Base-by-base conservation (phyloP, 2,888 invertebrate genomes). In the Apamea crenata region DNA sequence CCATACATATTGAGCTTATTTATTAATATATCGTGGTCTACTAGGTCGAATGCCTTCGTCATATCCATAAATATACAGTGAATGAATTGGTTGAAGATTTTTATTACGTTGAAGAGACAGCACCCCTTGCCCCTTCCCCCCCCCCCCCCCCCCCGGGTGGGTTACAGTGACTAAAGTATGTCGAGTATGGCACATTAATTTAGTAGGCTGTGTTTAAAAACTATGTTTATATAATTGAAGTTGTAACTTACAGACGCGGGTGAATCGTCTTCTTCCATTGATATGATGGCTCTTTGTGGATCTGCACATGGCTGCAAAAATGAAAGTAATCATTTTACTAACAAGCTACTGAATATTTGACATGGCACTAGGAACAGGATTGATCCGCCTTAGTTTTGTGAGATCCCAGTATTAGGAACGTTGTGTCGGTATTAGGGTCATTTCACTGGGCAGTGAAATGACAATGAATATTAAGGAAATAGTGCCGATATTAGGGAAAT, bases 191-290 rank as follows among this genome's bases (percentile, higher is more conserved):
- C 25, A 66, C 12, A 44, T 6, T 29, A 10, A 29, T 12, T 12
- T 10, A 12, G 18, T 29, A 16, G 0, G 18, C 2, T n/a, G 12
- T 6, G 14, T 32, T 14, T 25, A 8, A 21, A 12, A 53, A 25
- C 5, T 8, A 6, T n/a, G 1, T 36, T 12, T 10, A 10, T 18
- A 72, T 25, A 40, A 25, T 32, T 40, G 5, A 36, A 16, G 12
- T 36, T 68, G 21, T 1, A 10, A 72, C 98, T 98, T 95, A 99
- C 99, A 90, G 98, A 98, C 91, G 99, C 98, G 0, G 99, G 99
- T 84, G 98, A 98, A 91, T 99, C 99, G 92, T 99, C 99, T 92
- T 99, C 99, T 94, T 99, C 99, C 99, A 99, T 99, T 29, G 99
- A 99, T 91, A 99, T 99, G 81, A 99, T 99, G 69, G 98, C 98